phyloP scores from a whole-genome alignment of 2,888 invertebrate species.

The Portevinia maculata region DNA sequence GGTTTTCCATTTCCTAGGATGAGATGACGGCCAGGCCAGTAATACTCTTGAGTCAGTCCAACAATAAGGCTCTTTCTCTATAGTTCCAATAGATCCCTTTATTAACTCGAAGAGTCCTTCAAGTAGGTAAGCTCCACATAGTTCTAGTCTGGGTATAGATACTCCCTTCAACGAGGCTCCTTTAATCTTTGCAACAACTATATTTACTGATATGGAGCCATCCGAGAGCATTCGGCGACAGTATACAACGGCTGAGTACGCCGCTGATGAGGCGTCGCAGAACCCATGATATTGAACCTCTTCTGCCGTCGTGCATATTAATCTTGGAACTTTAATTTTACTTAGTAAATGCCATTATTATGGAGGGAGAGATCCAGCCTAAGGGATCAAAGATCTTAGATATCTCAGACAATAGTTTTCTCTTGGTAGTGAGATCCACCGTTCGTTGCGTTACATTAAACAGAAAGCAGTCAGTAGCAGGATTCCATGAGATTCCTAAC shows the following conservation, averaged over 20 bases:
- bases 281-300: slow-evolving; percentile 24
- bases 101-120: slow-evolving; percentile 17
- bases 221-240: slow-evolving; percentile 8
- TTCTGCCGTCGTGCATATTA: slow-evolving; percentile 2
- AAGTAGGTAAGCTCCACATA: slow-evolving; percentile 34
- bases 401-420: slow-evolving; percentile 3
- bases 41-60: slow-evolving; percentile 35
- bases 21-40: slow-evolving; percentile 31
- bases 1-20: slow-evolving; percentile 38
- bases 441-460: slow-evolving; percentile 12
- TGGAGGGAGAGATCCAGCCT: slow-evolving; percentile 8
- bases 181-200: no score
- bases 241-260: slow-evolving; percentile 27
- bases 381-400: slow-evolving; percentile 29
- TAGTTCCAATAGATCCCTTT: slow-evolving; percentile 6
- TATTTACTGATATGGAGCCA: slow-evolving; percentile 11
- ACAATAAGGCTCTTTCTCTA: slow-evolving; percentile 6
- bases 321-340: slow-evolving; percentile 12
- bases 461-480: slow-evolving; percentile 19
- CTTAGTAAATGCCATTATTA: slow-evolving; percentile 12
- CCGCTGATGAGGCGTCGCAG: slow-evolving; percentile 18
- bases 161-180: slow-evolving; percentile 19
- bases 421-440: slow-evolving; percentile 4
- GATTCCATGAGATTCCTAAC: slow-evolving; percentile 31
- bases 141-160: slow-evolving; percentile 29